These are phyloP conservation scores for Apogon talboti DNA, from an alignment of 2,797 vertebrate species.

Conservation along the genomic window DNA sequence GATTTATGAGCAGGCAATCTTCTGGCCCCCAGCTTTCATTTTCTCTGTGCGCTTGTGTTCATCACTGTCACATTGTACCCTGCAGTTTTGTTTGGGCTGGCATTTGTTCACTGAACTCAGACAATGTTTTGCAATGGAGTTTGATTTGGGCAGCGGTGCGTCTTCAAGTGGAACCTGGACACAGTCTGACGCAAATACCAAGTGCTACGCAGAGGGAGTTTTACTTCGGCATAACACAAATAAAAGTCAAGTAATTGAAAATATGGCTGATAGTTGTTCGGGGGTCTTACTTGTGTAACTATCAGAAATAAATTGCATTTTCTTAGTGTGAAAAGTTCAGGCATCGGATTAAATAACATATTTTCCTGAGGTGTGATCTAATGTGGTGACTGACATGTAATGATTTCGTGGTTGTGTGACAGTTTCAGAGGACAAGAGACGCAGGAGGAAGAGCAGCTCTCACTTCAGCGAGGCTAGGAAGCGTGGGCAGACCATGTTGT, in stretches of 20 bases:
- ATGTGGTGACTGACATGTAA: background rate
- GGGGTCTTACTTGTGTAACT: constrained; percentile 9
- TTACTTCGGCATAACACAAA: constrained; percentile 18
- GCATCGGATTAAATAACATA: background rate
- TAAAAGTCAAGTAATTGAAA: constrained; percentile 8
- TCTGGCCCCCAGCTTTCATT: constrained; percentile 50
- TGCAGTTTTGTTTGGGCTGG: constrained; percentile 40
- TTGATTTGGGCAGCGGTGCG: constrained; percentile 35
- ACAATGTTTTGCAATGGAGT: constrained; percentile 51
- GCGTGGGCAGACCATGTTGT: constrained; percentile 88
- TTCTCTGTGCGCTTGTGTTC: constrained; percentile 49
- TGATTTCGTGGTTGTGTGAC: constrained; percentile 27
- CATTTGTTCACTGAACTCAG: constrained; percentile 47
- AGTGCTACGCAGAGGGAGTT: constrained; percentile 13
- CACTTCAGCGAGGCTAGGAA: constrained; percentile 86
- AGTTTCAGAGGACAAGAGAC: constrained; percentile 84
- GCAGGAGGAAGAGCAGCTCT: constrained; percentile 85
- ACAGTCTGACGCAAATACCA: constrained; percentile 37
- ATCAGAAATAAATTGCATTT: too few species aligned
- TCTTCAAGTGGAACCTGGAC: constrained; percentile 58
- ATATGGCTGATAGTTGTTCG: background rate
- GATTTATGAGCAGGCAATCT: constrained; percentile 58
- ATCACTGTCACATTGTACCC: constrained; percentile 68
- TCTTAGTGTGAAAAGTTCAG: background rate
- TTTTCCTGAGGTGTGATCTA: background rate